phyloP scores from a whole-genome alignment of 2,888 invertebrate genomes.

The Calameuta pallipes region DNA sequence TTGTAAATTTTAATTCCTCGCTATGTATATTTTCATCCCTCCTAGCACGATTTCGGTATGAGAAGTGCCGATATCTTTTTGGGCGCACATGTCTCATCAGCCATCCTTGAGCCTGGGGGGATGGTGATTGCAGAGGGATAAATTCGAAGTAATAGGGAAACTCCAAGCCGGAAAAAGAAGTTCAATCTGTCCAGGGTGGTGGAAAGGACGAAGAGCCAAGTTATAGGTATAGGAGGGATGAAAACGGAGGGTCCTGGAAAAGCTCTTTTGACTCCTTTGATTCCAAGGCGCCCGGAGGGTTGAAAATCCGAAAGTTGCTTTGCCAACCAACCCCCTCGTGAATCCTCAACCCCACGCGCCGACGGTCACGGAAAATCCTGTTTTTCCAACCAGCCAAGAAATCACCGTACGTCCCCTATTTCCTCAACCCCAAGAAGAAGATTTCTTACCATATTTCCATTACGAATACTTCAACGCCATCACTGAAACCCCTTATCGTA shows the following conservation, averaged over 20 bases:
- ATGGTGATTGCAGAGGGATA: slow-evolving; percentile 29
- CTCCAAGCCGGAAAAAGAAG: slow-evolving; percentile 62
- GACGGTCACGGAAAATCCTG: slow-evolving; percentile 4
- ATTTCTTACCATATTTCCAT: neutral
- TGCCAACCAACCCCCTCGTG: slow-evolving; percentile 43
- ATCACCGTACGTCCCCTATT: slow-evolving; percentile 19
- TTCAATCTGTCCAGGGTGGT: slow-evolving; percentile 54
- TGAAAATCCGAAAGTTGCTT: slow-evolving; percentile 45
- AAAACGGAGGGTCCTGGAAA: slow-evolving; percentile 41
- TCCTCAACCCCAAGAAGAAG: slow-evolving; percentile 26
- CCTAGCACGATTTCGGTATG: neutral
- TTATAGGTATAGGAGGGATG: neutral
- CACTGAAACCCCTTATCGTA: neutral
- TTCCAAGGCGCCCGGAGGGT: slow-evolving; percentile 38
- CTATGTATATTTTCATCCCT: neutral
- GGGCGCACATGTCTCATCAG: neutral
- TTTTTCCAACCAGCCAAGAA: neutral
- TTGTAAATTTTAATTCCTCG: neutral
- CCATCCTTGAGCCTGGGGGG: neutral
- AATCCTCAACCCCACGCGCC: slow-evolving; percentile 28
- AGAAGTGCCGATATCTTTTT: neutral
- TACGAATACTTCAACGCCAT: neutral
- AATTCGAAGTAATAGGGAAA: slow-evolving; percentile 64
- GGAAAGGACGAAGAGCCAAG: slow-evolving; percentile 11
- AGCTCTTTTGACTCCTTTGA: slow-evolving; percentile 63